phyloP scores from a whole-genome alignment of 64 coral and sea anemone species.

The Montipora cactus region DNA sequence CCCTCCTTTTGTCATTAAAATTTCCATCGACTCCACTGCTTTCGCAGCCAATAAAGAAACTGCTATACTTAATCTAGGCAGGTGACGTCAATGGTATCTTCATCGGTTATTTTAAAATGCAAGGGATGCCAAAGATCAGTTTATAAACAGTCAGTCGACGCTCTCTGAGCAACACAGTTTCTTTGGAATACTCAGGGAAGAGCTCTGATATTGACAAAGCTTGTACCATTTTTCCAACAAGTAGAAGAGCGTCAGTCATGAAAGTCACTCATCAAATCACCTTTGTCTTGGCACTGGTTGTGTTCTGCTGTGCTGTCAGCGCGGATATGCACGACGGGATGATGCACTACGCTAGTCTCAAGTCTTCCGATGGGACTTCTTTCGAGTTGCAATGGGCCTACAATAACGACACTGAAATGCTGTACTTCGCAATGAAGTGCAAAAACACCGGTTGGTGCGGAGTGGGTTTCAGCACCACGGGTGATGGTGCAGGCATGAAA shows the following conservation, averaged over 20 bases:
- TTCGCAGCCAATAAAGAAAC: too few relatives aligned
- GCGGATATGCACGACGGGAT: background rate
- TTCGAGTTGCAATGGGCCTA: slow-evolving; percentile 9
- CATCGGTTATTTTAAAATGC: too few relatives aligned
- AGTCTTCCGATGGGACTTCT: background rate
- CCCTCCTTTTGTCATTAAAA: too few relatives aligned
- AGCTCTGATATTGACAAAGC: background rate
- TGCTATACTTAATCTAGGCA: too few relatives aligned
- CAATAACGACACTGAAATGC: background rate
- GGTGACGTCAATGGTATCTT: too few relatives aligned
- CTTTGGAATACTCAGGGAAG: background rate
- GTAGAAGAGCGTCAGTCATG: background rate
- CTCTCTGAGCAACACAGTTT: background rate
- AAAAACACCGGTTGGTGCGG: background rate
- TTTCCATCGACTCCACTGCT: too few relatives aligned
- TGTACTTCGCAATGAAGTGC: slow-evolving; percentile 20
- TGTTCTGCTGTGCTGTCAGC: background rate
- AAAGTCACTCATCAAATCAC: background rate
- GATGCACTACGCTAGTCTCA: background rate
- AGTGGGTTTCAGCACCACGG: background rate
- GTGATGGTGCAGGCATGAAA: background rate
- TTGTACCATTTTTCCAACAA: background rate
- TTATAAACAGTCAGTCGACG: too few relatives aligned
- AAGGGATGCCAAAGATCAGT: too few relatives aligned
- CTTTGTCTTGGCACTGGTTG: background rate